A percentile compares a stretch with the other conserved stretches of the same genome.
These are phyloP conservation scores for Pithys albifrons DNA, from an alignment of 2,113 vertebrate genomes.

Conservation along the genomic window DNA sequence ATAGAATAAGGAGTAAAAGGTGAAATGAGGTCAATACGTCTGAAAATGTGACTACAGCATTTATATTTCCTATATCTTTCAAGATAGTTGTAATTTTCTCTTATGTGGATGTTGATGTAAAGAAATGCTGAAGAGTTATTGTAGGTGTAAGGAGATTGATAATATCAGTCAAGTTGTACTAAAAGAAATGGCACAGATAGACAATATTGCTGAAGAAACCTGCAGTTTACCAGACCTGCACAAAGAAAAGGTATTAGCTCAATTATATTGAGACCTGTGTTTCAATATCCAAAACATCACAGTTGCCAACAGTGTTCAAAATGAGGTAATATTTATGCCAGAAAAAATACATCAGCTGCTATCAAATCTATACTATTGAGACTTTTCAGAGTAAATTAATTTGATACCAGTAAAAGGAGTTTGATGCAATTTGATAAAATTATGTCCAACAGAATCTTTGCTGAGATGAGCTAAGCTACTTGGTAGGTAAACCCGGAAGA, in stretches of 20 bases:
- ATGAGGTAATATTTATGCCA: neutral
- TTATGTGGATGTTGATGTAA: neutral
- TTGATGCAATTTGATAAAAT: neutral
- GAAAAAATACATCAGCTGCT: neutral
- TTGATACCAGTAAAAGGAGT: neutral
- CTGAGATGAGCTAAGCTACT: neutral
- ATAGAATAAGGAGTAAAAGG: neutral
- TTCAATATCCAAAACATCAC: neutral
- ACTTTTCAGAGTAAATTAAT: neutral
- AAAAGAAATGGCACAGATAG: neutral
- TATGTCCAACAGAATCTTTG: neutral
- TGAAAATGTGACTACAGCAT: neutral
- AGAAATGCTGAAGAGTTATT: neutral
- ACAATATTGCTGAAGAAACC: neutral
- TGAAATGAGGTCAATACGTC: neutral
- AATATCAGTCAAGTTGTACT: neutral
- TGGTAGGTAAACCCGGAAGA: rapidly evolving
- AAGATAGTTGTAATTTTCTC: neutral
- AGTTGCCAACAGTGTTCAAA: neutral
- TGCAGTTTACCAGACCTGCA: neutral
- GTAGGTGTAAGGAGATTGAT: neutral
- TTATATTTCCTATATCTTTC: neutral
- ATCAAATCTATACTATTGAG: neutral
- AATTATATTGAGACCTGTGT: neutral
- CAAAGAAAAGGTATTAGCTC: neutral